phyloP scores from a whole-genome alignment of 30 jellyfish, hydroid and myxozoan species.

The Phacellophora camtschatica region DNA sequence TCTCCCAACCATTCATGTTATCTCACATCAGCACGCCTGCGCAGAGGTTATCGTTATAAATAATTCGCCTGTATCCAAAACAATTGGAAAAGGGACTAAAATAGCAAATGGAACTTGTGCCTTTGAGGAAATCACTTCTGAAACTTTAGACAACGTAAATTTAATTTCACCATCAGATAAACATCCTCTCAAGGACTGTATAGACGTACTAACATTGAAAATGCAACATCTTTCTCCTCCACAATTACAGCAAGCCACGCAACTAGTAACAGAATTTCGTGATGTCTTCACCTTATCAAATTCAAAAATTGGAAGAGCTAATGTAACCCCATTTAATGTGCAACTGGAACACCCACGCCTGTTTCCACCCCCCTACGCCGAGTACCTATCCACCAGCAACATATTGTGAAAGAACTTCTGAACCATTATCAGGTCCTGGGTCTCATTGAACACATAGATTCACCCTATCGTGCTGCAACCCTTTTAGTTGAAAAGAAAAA shows the following conservation, averaged over 20 bases:
- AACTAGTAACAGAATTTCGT: not conserved
- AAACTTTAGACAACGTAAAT: not conserved
- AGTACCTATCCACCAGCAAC: conserved; percentile 29
- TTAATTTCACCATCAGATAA: not conserved
- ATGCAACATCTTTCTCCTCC: conserved; percentile 11
- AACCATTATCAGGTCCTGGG: conserved; percentile 16
- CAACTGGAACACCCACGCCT: conserved; percentile 9
- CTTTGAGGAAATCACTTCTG: conserved; percentile 1
- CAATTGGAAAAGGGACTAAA: not conserved
- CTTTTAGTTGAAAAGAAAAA: conserved; percentile 20
- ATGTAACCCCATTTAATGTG: not conserved
- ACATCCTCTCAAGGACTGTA: not conserved
- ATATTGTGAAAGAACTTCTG: conserved; percentile 4
- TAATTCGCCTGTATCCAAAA: not conserved
- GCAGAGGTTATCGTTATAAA: too few relatives aligned
- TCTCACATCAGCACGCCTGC: too few relatives aligned
- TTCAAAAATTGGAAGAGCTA: not conserved
- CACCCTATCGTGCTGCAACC: conserved; percentile 55
- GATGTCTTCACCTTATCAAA: not conserved
- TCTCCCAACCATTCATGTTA: too few relatives aligned
- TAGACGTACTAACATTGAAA: not conserved
- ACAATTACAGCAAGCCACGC: not conserved
- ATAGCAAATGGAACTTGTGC: conserved; percentile 2
- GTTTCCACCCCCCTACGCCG: conserved; percentile 39
- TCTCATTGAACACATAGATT: conserved; percentile 26